Evolutionary conservation across 2,797 vertebrate species (phyloP).

Genomic region (Limosa lapponica): DNA sequence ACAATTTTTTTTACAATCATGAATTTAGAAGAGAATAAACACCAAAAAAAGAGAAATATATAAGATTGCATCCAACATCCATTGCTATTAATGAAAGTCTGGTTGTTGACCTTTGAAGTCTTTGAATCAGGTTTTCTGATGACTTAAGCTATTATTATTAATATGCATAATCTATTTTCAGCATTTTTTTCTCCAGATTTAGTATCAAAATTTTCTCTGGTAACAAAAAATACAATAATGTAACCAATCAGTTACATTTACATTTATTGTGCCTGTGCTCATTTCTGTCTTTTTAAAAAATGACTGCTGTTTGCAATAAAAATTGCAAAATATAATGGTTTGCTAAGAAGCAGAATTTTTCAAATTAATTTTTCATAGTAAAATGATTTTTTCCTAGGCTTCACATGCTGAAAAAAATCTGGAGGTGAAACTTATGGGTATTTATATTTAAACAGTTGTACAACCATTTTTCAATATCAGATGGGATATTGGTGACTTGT

Average conservation of each 20-base stretch:
- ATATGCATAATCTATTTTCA: neutral
- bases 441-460: neutral
- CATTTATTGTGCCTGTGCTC: neutral
- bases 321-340: neutral
- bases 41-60: neutral
- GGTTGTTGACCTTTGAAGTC: neutral
- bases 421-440: neutral
- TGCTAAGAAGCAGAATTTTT: neutral
- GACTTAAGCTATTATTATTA: neutral
- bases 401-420: neutral
- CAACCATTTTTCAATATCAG: neutral
- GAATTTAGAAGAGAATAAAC: neutral
- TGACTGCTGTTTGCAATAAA: neutral
- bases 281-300: neutral
- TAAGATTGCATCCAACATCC: neutral
- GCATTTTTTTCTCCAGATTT: neutral
- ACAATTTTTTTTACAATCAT: neutral
- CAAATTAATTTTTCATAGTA: neutral
- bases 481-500: neutral
- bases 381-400: neutral
- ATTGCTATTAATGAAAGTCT: neutral
- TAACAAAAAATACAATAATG: neutral
- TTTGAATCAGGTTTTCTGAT: neutral
- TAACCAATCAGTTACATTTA: neutral
- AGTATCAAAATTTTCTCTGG: neutral